Evolutionary conservation across 1,140 invertebrate genomes (phyloP).

Genomic region (Procambarus virginalis): DNA sequence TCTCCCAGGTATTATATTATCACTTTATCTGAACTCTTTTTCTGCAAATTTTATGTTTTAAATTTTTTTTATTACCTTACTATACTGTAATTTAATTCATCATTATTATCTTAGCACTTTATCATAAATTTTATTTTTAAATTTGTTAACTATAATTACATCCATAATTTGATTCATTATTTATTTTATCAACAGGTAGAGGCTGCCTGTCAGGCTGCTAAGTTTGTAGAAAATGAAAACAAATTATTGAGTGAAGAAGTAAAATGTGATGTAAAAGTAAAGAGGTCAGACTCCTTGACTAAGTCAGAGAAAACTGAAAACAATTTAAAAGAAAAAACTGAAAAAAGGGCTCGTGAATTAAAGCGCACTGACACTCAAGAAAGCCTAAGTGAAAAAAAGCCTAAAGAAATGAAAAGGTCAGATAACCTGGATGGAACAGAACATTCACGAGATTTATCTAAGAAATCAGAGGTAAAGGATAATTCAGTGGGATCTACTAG

Average conservation of each 20-base stretch:
- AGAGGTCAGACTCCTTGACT: slow-evolving; percentile 80
- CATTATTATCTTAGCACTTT: too few relatives aligned
- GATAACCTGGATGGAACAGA: slow-evolving; percentile 26
- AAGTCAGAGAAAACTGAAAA: slow-evolving; percentile 89
- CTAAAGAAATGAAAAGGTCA: slow-evolving; percentile 64
- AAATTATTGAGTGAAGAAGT: slow-evolving; percentile 45
- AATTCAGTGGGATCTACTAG: slow-evolving; percentile 10
- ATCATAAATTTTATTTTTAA: not conserved
- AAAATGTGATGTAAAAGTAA: slow-evolving; percentile 72
- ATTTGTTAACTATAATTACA: not conserved
- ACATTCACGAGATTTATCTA: slow-evolving; percentile 37
- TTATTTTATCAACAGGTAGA: slow-evolving; percentile 41
- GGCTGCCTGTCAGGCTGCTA: slow-evolving; percentile 37
- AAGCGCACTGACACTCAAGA: slow-evolving; percentile 62
- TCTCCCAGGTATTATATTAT: slow-evolving; percentile 20
- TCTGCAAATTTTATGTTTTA: too few relatives aligned
- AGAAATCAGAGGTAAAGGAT: slow-evolving; percentile 49
- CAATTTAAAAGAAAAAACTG: slow-evolving; percentile 78
- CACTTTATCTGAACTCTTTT: not conserved
- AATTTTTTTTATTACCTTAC: too few relatives aligned
- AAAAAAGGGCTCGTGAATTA: slow-evolving; percentile 80
- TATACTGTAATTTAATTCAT: too few relatives aligned
- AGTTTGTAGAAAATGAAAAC: slow-evolving; percentile 32
- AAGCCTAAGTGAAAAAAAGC: slow-evolving; percentile 64
- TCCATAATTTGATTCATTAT: not conserved